Evolutionary conservation across 1,140 invertebrate genomes (phyloP).

Genomic region (Zophobas atratus): DNA sequence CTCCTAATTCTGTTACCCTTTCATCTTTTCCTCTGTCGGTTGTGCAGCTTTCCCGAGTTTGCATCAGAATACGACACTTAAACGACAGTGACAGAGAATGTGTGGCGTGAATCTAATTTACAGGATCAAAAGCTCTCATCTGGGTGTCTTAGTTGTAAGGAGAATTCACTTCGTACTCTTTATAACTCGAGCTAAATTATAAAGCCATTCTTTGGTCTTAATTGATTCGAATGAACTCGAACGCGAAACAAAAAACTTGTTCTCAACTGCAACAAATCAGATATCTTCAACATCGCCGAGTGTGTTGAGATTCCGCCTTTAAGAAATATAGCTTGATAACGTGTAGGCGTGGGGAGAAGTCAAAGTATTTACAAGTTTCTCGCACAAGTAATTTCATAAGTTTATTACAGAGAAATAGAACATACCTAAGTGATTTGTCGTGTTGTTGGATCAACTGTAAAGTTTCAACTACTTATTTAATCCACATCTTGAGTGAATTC

Average conservation of each 20-base stretch:
- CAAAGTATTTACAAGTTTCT: neutral
- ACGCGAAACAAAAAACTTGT: neutral
- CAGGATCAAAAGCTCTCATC: conserved; percentile 44
- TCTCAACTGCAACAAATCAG: conserved; percentile 4
- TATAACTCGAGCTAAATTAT: conserved; percentile 21
- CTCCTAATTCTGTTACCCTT: conserved; percentile 48
- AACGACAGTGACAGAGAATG: conserved; percentile 40
- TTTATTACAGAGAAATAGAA: too few relatives aligned
- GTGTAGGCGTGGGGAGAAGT: neutral
- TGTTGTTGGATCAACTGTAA: too few relatives aligned
- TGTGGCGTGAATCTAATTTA: conserved; percentile 47
- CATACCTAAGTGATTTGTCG: too few relatives aligned
- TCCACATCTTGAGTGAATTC: too few relatives aligned
- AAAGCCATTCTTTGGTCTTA: conserved; percentile 23
- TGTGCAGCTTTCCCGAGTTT: conserved; percentile 30
- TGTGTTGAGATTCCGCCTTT: neutral
- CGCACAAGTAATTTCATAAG: too few relatives aligned
- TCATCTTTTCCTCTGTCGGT: conserved; percentile 44
- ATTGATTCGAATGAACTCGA: conserved; percentile 1
- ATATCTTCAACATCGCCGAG: neutral
- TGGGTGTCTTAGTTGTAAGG: conserved; percentile 33
- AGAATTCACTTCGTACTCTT: conserved; percentile 26
- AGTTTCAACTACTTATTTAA: too few relatives aligned
- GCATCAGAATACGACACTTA: conserved; percentile 24
- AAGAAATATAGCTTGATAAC: neutral